Conservation (phyloP, 1,140 invertebrate genomes). For the Zaprionus capensis region DNA sequence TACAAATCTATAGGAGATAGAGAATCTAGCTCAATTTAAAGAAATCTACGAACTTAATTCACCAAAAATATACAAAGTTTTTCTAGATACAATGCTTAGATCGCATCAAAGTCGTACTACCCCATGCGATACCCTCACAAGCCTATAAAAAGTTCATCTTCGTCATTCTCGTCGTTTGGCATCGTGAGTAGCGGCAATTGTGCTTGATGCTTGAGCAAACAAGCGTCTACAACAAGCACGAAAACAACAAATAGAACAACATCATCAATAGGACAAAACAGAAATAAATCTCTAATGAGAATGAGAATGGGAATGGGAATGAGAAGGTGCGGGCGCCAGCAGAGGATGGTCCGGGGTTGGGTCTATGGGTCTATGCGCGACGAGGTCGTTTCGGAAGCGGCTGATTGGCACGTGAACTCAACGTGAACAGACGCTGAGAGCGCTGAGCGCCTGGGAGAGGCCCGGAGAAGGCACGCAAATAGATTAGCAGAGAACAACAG, state of each 20-base stretch:
- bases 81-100: neutral
- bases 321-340: neutral
- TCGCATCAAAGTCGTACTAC: neutral
- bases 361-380: conserved; percentile 20
- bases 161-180: conserved; percentile 28
- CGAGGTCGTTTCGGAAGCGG: conserved; percentile 63
- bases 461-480: conserved; percentile 8
- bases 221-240: conserved; percentile 8
- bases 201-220: conserved; percentile 17
- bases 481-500: conserved; percentile 5
- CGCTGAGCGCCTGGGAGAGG: conserved; percentile 6
- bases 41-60: neutral
- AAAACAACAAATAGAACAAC: conserved; percentile 11
- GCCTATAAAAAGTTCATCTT: conserved; percentile 24
- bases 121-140: neutral
- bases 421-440: conserved; percentile 66
- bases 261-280: conserved; percentile 42
- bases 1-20: too few relatives aligned
- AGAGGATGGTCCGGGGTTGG: conserved; percentile 1
- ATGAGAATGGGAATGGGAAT: neutral
- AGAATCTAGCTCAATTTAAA: neutral
- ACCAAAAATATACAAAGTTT: neutral
- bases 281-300: conserved; percentile 62
- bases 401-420: conserved; percentile 73
- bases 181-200: conserved; percentile 21